A percentile compares a stretch with the other conserved stretches of the same genome.
Evolutionary conservation across 2,113 vertebrate genomes (phyloP).

Genomic region (Tympanuchus pallidicinctus): DNA sequence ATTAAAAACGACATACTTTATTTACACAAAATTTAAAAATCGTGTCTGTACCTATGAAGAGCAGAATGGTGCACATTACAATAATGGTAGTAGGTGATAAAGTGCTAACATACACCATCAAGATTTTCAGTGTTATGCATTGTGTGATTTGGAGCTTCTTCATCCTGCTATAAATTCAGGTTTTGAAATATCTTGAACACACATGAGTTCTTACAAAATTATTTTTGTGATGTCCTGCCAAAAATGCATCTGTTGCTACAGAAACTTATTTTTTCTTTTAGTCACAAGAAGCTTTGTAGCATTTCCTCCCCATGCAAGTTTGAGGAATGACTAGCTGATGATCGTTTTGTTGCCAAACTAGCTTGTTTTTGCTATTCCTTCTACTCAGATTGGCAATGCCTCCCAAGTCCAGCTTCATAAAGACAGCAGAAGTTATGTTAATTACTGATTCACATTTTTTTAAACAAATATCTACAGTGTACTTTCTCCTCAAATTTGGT

Average conservation of each 20-base stretch:
- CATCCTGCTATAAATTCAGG: not conserved
- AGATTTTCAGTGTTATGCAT: not conserved
- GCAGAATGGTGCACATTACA: fast-evolving
- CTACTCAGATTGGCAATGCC: not conserved
- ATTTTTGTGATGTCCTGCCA: not conserved
- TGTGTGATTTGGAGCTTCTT: not conserved
- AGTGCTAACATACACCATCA: not conserved
- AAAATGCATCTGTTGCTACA: not conserved
- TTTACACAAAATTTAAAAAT: not conserved
- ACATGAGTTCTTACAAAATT: not conserved
- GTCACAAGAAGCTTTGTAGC: not conserved
- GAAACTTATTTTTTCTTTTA: not conserved
- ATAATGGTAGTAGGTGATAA: not conserved
- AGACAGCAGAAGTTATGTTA: not conserved
- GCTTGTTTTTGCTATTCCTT: not conserved
- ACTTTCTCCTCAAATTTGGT: not conserved
- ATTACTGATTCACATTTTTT: not conserved
- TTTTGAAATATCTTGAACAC: not conserved
- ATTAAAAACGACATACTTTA: not conserved
- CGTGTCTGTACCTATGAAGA: not conserved
- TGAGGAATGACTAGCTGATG: not conserved
- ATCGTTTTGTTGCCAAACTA: not conserved
- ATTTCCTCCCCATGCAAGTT: not conserved
- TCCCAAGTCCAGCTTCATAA: not conserved
- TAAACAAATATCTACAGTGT: not conserved